Evolutionary conservation across 2,113 vertebrate species (phyloP), one percentile per base, ranked within the genome.

Genomic region (Paraplagusia blochii): DNA sequence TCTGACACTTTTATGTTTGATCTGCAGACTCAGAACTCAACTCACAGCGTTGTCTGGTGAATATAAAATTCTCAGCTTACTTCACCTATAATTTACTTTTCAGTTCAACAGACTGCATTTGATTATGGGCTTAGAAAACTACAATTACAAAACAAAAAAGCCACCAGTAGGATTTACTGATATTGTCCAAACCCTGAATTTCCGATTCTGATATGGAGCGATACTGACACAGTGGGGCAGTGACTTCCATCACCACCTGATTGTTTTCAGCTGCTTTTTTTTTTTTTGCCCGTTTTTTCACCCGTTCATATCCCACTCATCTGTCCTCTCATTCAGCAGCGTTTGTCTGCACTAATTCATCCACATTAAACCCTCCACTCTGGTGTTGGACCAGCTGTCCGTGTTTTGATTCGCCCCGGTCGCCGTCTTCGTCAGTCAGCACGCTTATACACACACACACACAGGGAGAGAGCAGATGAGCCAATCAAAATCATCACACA

Each of bases 351-450:
- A 59, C 33, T 63, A 51, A 71, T 53, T 77, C 54, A 15, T 73
- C 63, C 71, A 50, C 71, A 34, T 18, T 63, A 46, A 61, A 56
- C 29, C 40, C 11, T 44, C 36, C 7, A 13, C 44, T 51, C 12
- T 10, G 36, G 39, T 70, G 53, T 55, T 46, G 44, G 14, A 40
- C 18, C 81, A 87, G 76, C 85, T 87, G 80, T 14, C 50, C 11
- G 0, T 87, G 85, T 84, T 87, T 77, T 84, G 82, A 87, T 87
- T 87, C 79, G 76, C 72, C 50, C 81, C 85, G 83, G 85, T 87
- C 85, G 72, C 62, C 19, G 22, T 29, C 22, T 29, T 29, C 6
- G 2, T 29, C 6, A 4, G 22, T 29, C 22, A 6, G 22, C 2
- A 29, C 10, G 40, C 15, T 38, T 59, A 58, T 43, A 38, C 33